Percentiles rank a stretch among this genome's conserved stretches.
Conservation (phyloP, 2,797 vertebrate genomes). For the Pyrocephalus nanus region DNA sequence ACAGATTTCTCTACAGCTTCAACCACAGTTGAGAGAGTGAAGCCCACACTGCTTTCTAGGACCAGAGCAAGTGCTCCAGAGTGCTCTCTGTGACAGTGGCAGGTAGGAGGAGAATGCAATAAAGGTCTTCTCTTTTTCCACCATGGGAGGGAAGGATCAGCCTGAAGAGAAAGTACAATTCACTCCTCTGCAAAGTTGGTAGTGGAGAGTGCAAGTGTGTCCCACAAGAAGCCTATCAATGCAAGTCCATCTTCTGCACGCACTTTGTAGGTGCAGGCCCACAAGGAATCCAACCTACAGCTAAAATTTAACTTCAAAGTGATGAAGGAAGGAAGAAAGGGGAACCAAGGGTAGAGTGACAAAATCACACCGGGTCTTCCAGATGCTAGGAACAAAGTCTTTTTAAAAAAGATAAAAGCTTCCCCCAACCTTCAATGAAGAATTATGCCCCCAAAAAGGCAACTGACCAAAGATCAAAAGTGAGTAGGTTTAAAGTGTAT, state of each 20-base stretch:
- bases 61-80: not conserved
- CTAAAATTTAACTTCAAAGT: not conserved
- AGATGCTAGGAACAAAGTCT: not conserved
- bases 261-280: fast-evolving
- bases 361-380: not conserved
- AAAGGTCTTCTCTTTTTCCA: not conserved
- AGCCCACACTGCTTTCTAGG: not conserved
- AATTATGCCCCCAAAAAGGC: not conserved
- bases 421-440: not conserved
- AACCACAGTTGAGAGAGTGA: not conserved
- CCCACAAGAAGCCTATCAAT: not conserved
- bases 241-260: not conserved
- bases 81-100: not conserved
- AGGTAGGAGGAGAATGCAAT: not conserved
- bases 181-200: not conserved
- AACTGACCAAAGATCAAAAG: not conserved
- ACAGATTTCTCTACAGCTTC: not conserved
- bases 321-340: not conserved
- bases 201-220: not conserved
- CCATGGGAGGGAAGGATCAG: not conserved
- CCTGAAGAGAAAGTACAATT: not conserved
- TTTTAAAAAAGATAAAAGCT: not conserved
- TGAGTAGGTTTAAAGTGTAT: not conserved
- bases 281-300: not conserved
- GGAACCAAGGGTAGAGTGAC: not conserved